Conservation (phyloP, 2,113 vertebrate genomes). For the Apodemus sylvaticus region DNA sequence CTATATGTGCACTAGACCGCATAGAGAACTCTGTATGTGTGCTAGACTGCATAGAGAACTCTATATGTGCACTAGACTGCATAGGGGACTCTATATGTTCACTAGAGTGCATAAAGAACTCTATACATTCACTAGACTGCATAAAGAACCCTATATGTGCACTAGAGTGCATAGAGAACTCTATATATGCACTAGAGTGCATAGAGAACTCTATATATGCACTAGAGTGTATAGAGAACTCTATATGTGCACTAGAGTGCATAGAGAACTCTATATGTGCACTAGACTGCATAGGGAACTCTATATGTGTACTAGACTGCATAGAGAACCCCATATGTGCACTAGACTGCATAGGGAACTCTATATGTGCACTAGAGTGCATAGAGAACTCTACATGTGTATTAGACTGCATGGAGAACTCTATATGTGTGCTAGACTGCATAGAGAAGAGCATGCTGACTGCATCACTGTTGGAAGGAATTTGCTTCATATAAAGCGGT, state of each 20-base stretch:
- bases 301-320: not conserved
- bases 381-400: not conserved
- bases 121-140: no score
- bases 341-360: no score
- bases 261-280: no score
- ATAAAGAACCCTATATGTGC: not conserved
- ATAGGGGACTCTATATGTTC: not conserved
- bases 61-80: no score
- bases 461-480: constrained; percentile 43
- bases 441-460: not conserved
- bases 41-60: not conserved
- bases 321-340: not conserved
- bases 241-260: no score
- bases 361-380: not conserved
- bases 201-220: not conserved
- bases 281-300: not conserved
- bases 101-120: not conserved
- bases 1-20: not conserved
- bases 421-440: no score
- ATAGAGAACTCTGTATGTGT: not conserved
- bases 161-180: not conserved
- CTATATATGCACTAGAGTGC: not conserved
- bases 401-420: not conserved
- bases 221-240: not conserved
- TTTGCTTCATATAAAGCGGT: constrained; percentile 31